Conservation (phyloP, 2,113 vertebrate species). For the Rhinogobius similis region DNA sequence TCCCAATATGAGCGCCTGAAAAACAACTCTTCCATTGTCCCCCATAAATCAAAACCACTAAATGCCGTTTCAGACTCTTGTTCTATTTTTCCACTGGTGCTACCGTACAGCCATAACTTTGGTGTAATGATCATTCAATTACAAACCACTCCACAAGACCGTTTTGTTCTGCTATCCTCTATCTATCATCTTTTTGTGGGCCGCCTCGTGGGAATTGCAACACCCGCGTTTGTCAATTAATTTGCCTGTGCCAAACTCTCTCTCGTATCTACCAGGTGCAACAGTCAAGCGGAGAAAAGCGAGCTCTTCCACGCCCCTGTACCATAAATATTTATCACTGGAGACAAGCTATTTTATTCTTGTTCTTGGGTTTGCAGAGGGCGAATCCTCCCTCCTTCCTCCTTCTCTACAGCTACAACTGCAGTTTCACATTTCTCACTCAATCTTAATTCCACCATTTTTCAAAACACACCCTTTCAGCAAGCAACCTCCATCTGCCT, state of each 20-base stretch:
- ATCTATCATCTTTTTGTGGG: slow-evolving; percentile 55
- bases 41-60: slow-evolving; percentile 75
- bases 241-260: slow-evolving; percentile 24
- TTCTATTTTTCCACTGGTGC: slow-evolving; percentile 44
- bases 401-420: slow-evolving; percentile 29
- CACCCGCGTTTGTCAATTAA: slow-evolving; percentile 35
- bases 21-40: slow-evolving; percentile 57
- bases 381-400: not conserved
- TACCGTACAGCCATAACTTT: slow-evolving; percentile 53
- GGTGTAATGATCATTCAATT: slow-evolving; percentile 70
- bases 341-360: slow-evolving; percentile 2
- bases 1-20: slow-evolving; percentile 55
- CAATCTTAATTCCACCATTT: slow-evolving; percentile 40
- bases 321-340: slow-evolving; percentile 27
- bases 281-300: slow-evolving; percentile 10
- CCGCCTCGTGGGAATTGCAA: slow-evolving; percentile 39
- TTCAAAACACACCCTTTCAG: slow-evolving; percentile 15
- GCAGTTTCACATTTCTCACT: slow-evolving; percentile 35
- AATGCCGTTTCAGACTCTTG: slow-evolving; percentile 64
- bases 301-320: slow-evolving; percentile 22
- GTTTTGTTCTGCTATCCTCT: slow-evolving; percentile 33
- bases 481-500: not conserved
- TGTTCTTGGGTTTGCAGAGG: slow-evolving; percentile 1
- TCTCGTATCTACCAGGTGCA: slow-evolving; percentile 15
- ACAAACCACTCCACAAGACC: slow-evolving; percentile 54